These are phyloP conservation scores for Thripadectes ignobilis DNA, from an alignment of 2,797 vertebrate species.

Conservation along the genomic window DNA sequence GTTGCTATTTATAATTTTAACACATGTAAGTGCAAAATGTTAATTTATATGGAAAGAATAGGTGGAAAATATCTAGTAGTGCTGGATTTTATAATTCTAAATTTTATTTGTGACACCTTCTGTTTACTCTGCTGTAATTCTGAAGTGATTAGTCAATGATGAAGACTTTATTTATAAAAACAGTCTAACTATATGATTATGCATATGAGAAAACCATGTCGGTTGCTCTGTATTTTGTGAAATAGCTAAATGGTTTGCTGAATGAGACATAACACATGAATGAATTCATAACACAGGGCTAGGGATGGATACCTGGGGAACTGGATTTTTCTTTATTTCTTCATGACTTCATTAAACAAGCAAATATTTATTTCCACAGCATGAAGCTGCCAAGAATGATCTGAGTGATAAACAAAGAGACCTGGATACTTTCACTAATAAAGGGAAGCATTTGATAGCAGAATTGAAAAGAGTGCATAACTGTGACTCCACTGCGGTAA, in stretches of 20 bases:
- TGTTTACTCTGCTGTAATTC: neutral
- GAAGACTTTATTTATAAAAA: neutral
- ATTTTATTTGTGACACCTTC: neutral
- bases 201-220: neutral
- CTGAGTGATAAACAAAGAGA: conserved; percentile 86
- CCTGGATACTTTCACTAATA: conserved; percentile 88
- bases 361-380: conserved; percentile 78
- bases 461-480: conserved; percentile 85
- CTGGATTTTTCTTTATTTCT: neutral
- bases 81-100: neutral
- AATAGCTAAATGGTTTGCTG: neutral
- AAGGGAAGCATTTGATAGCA: conserved; percentile 85
- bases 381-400: conserved; percentile 84
- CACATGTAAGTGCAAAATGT: neutral
- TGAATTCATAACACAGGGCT: neutral
- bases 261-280: neutral
- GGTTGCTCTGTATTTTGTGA: neutral
- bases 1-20: neutral
- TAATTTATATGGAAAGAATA: neutral
- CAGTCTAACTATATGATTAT: neutral
- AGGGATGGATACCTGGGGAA: neutral
- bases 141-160: neutral
- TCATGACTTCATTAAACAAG: conserved; percentile 39
- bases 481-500: conserved; percentile 75
- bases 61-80: neutral